A percentile compares a stretch with the other conserved stretches of the same genome.
phyloP scores from a whole-genome alignment of 2,797 vertebrate genomes.

The Crax fasciolata region DNA sequence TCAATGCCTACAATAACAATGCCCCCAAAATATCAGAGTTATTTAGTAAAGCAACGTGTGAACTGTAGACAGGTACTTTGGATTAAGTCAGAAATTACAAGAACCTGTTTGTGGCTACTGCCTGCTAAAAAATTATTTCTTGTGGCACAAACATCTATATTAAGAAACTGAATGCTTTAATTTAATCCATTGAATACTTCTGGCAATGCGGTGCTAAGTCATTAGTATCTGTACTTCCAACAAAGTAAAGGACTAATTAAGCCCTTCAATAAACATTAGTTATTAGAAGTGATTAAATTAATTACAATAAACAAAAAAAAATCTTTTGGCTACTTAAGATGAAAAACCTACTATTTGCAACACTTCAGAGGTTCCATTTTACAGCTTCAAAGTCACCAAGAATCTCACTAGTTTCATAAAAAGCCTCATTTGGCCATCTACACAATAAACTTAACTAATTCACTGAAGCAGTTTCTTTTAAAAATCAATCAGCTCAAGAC shows the following conservation, averaged over 20 bases:
- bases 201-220: not conserved
- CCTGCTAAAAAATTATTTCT: not conserved
- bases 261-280: not conserved
- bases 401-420: not conserved
- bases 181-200: not conserved
- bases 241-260: not conserved
- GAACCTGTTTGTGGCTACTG: not conserved
- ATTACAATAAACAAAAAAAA: not conserved
- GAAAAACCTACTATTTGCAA: not conserved
- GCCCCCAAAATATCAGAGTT: not conserved
- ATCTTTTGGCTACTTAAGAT: not conserved
- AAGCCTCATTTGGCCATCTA: not conserved
- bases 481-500: not conserved
- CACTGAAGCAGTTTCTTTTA: not conserved
- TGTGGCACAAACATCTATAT: not conserved
- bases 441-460: not conserved
- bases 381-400: not conserved
- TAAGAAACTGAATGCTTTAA: not conserved
- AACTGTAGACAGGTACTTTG: not conserved
- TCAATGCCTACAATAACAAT: accelerated
- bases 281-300: not conserved
- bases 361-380: not conserved
- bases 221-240: not conserved
- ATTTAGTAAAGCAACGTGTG: not conserved
- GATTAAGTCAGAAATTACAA: not conserved